Conservation (phyloP, 2,113 vertebrate species). For the Oxyura jamaicensis region DNA sequence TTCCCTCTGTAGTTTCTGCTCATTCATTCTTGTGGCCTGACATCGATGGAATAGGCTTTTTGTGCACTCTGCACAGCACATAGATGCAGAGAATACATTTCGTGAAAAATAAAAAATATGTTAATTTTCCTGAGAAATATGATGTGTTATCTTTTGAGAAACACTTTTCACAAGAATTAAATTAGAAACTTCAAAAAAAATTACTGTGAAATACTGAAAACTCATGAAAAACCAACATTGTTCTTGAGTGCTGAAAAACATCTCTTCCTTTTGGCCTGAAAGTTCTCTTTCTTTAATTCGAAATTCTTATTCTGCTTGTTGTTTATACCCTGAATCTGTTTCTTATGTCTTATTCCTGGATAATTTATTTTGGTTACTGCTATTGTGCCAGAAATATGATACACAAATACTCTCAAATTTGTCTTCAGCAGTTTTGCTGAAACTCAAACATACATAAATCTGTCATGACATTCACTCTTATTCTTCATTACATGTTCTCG, state of each 20-base stretch:
- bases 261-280: background rate
- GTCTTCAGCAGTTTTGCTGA: constrained; percentile 48
- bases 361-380: constrained; percentile 54
- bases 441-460: constrained; percentile 51
- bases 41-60: background rate
- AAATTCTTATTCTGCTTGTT: background rate
- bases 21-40: background rate
- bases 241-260: background rate
- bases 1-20: background rate
- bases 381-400: constrained; percentile 43
- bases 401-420: constrained; percentile 53
- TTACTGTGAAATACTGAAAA: background rate
- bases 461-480: constrained; percentile 50
- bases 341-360: constrained; percentile 30
- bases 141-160: background rate
- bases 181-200: background rate
- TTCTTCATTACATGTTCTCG: constrained; percentile 18
- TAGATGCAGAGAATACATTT: background rate
- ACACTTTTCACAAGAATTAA: background rate
- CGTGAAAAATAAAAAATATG: background rate
- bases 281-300: background rate
- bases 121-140: background rate
- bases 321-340: constrained; percentile 36
- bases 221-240: background rate
- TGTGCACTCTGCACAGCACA: background rate